Evolutionary conservation across 1,140 invertebrate genomes (phyloP).

Genomic region (Hylyphantes graminicola): DNA sequence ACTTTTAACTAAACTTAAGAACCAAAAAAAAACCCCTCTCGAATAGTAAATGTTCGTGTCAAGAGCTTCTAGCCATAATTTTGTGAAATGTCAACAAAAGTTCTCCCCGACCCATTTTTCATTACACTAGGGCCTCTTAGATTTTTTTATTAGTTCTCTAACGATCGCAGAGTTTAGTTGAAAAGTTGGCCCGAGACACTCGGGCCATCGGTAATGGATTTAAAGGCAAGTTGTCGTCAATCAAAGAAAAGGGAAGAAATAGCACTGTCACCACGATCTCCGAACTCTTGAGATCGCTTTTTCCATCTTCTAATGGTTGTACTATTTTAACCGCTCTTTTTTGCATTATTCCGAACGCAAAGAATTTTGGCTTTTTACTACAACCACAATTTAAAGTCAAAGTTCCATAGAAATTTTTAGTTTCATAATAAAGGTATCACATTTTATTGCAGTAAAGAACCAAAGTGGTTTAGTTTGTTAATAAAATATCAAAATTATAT

Average conservation of each 20-base stretch:
- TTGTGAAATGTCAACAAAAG: slow-evolving; percentile 60
- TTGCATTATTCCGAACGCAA: slow-evolving; percentile 9
- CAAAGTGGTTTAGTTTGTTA: too few species aligned
- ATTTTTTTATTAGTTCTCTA: slow-evolving; percentile 46
- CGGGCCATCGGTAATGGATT: slow-evolving; percentile 51
- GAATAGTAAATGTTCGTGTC: slow-evolving; percentile 58
- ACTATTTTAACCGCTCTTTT: slow-evolving; percentile 29
- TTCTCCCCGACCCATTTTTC: slow-evolving; percentile 52
- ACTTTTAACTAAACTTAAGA: slow-evolving; percentile 7
- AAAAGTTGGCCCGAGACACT: slow-evolving; percentile 52
- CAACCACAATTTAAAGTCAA: too few species aligned
- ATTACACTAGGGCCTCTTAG: slow-evolving; percentile 28
- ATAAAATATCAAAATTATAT: too few species aligned
- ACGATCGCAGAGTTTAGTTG: slow-evolving; percentile 52
- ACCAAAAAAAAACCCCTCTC: not conserved
- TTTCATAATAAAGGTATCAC: too few species aligned
- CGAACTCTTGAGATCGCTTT: slow-evolving; percentile 42
- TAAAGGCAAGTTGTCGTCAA: slow-evolving; percentile 56
- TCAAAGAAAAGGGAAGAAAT: slow-evolving; percentile 37
- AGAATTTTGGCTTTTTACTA: too few species aligned
- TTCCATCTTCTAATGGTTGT: slow-evolving; percentile 46
- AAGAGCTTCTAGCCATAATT: slow-evolving; percentile 57
- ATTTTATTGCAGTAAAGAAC: too few species aligned
- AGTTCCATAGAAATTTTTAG: too few species aligned
- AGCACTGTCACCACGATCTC: slow-evolving; percentile 46